phyloP scores from a whole-genome alignment of 2,113 vertebrate genomes.

The Lophochroa leadbeateri region DNA sequence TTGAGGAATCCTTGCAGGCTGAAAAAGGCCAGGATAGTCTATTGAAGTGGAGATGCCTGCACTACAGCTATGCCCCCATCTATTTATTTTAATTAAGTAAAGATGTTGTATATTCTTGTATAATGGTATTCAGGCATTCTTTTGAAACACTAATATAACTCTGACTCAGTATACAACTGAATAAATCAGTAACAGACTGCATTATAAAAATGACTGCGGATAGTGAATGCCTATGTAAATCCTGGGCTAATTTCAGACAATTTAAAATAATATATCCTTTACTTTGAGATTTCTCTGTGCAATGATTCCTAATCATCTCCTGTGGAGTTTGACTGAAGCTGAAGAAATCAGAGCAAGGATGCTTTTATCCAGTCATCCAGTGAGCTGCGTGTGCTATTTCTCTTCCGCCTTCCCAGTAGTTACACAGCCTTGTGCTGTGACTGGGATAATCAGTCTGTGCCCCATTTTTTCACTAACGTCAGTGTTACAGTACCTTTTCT shows the following conservation, averaged over 20 bases:
- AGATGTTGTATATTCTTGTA: neutral
- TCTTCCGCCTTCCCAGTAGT: fast-evolving
- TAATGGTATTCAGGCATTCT: neutral
- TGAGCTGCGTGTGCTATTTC: neutral
- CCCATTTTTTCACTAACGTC: neutral
- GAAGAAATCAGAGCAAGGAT: neutral
- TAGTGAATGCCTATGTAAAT: neutral
- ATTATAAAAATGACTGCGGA: neutral
- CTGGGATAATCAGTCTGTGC: neutral
- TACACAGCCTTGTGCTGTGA: neutral
- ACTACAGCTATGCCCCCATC: neutral
- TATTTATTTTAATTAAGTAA: neutral
- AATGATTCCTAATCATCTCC: neutral
- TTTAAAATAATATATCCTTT: neutral
- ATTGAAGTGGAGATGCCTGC: neutral
- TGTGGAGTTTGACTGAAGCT: neutral
- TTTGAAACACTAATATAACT: neutral
- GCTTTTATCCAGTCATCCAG: neutral
- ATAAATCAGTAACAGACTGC: neutral
- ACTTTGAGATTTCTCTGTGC: neutral
- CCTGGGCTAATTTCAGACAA: neutral
- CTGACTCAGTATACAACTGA: neutral
- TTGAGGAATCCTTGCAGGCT: neutral
- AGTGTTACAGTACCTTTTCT: neutral
- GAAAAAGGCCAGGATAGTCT: neutral